Evolutionary conservation across 2,113 vertebrate species (phyloP).

Genomic region (Pterocles orientalis): DNA sequence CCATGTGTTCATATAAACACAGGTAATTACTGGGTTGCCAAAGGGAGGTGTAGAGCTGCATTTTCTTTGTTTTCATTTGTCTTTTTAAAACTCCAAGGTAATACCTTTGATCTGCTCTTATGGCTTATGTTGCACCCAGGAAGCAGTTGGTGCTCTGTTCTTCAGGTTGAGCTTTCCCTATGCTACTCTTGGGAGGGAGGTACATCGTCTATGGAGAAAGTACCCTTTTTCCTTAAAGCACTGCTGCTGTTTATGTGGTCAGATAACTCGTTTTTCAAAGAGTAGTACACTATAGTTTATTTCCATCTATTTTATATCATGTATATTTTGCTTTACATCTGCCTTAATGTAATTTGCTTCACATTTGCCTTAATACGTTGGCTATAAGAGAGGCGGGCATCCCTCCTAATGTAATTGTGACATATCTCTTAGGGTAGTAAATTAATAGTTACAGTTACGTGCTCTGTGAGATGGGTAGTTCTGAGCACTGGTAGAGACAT

Average conservation of each 20-base stretch:
- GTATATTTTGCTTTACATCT: neutral
- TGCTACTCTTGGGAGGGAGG: neutral
- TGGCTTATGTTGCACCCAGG: neutral
- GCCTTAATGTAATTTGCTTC: neutral
- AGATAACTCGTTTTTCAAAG: neutral
- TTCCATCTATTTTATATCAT: neutral
- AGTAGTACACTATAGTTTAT: neutral
- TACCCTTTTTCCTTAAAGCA: neutral
- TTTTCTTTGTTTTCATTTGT: slow-evolving; percentile 8
- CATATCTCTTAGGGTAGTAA: neutral
- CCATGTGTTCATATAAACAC: neutral
- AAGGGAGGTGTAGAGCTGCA: neutral
- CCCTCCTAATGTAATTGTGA: neutral
- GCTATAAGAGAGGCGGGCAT: neutral
- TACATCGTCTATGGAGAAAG: neutral
- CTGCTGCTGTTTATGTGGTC: neutral
- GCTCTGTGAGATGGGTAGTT: neutral
- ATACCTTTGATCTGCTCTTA: slow-evolving; percentile 9
- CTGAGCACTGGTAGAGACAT: neutral
- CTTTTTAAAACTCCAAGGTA: neutral
- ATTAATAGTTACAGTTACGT: fast-evolving
- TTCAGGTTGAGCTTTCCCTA: neutral
- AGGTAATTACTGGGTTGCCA: neutral
- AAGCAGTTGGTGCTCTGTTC: neutral
- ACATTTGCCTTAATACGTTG: neutral